Evolutionary conservation across 2,888 invertebrate genomes (phyloP), one percentile per base, ranked within the genome.

Genomic region (Athalia rosae): DNA sequence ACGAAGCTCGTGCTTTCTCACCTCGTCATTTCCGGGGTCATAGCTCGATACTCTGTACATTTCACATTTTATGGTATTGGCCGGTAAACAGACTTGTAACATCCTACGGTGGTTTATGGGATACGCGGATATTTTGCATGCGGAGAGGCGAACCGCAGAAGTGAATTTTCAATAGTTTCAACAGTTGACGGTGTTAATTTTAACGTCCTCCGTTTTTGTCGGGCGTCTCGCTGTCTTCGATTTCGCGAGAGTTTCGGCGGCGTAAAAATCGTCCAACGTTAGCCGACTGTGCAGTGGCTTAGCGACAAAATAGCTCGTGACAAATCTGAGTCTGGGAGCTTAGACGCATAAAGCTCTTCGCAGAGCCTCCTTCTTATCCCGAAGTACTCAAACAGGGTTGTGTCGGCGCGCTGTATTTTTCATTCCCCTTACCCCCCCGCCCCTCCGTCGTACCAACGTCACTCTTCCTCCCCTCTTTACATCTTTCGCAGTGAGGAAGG

Each of bases 1-100:
- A 71, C 74, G 74, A 13, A 74, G 74, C 28, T 28, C 28, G 28
- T 28, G 28, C 53, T 15, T 74, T 74, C 74, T 59, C 74, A 74
- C 74, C 61, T 69, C 79, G 81, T 82, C 83, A 84, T 87, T 89
- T 89, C 89, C 89, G 89, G 89, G 89, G 85, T 89, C 89, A 87
- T 82, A 84, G 80, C 86, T 84, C 84, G 83, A 81, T 88, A 61
- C 45, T 47, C 45, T 47, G 61, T 74, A 71, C 69, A 74, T 74
- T 61, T 74, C 61, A 59, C 59, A 74, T 47, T 50, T 61, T 48
- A 74, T 11, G 53, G 61, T 48, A 2, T 28, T 28, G 28, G 28
- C 28, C 28, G 28, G 28, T 28, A 28, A 28, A 28, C 28, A 28
- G 28, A 28, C 28, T 28, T 0, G 1, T 2, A 28, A 28, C 28